Evolutionary conservation across 2,888 invertebrate species (phyloP).

Genomic region (Aporophyla nigra): DNA sequence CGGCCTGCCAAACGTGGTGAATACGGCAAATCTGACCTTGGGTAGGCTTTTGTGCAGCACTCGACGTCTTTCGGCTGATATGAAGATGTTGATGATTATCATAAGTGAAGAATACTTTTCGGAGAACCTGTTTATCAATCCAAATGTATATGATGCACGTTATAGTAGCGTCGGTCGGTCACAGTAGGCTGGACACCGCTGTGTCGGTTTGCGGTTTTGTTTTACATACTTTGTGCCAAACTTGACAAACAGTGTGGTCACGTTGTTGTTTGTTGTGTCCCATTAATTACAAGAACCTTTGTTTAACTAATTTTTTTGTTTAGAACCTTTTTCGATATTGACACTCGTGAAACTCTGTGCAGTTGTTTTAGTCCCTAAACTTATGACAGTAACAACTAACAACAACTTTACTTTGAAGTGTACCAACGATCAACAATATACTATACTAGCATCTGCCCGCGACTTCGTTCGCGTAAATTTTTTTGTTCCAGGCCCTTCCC

Average conservation of each 20-base stretch:
- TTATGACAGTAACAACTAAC: too few species aligned
- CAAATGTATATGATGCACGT: neutral
- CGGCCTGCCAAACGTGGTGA: too few species aligned
- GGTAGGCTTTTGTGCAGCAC: too few species aligned
- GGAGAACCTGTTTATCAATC: neutral
- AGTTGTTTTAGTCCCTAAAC: neutral
- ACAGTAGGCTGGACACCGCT: neutral
- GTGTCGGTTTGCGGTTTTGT: constrained; percentile 17
- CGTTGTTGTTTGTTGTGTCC: neutral
- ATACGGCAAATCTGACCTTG: too few species aligned
- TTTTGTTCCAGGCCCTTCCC: too few species aligned
- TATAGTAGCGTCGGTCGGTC: neutral
- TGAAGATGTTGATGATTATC: too few species aligned
- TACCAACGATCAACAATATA: too few species aligned
- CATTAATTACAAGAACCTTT: constrained; percentile 14
- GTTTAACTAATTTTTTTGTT: neutral
- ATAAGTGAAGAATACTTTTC: neutral
- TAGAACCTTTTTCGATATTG: neutral
- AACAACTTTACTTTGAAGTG: too few species aligned
- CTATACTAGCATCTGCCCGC: too few species aligned
- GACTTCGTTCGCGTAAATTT: too few species aligned
- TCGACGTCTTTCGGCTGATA: too few species aligned
- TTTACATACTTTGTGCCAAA: constrained; percentile 18
- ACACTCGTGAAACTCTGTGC: neutral
- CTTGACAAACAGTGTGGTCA: constrained; percentile 13